Evolutionary conservation across 2,113 vertebrate species (phyloP).

Genomic region (Engraulis encrasicolus): DNA sequence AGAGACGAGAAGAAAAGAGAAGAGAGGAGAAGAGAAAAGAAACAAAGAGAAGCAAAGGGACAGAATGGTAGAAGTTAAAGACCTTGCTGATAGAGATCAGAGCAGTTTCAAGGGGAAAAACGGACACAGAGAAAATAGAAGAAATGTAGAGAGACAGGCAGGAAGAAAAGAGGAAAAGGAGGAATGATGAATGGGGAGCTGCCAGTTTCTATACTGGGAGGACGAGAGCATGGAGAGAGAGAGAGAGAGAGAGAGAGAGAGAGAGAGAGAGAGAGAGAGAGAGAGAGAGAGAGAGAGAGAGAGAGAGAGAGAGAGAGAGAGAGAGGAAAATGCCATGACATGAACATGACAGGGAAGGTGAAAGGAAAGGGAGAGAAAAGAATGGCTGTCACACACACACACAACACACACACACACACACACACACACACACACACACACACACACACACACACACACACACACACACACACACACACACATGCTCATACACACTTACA

Average conservation of each 20-base stretch:
- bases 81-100: not conserved
- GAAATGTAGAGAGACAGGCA: not conserved
- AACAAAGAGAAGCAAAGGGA: not conserved
- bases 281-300: not conserved
- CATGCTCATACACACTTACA: not conserved
- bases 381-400: no score
- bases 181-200: not conserved
- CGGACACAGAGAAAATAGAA: not conserved
- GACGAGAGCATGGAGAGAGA: not conserved
- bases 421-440: not conserved
- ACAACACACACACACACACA: conserved; percentile 17
- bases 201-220: not conserved
- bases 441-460: no score
- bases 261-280: not conserved
- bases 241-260: not conserved
- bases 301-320: not conserved
- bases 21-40: not conserved
- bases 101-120: not conserved
- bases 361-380: no score
- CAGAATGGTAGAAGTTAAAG: not conserved
- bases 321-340: not conserved
- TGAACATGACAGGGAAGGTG: no score
- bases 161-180: not conserved
- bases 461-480: no score
- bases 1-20: no score